Evolutionary conservation across 1,140 invertebrate genomes (phyloP), one percentile per base, ranked within the genome.

Genomic region (Caenorhabditis remanei): DNA sequence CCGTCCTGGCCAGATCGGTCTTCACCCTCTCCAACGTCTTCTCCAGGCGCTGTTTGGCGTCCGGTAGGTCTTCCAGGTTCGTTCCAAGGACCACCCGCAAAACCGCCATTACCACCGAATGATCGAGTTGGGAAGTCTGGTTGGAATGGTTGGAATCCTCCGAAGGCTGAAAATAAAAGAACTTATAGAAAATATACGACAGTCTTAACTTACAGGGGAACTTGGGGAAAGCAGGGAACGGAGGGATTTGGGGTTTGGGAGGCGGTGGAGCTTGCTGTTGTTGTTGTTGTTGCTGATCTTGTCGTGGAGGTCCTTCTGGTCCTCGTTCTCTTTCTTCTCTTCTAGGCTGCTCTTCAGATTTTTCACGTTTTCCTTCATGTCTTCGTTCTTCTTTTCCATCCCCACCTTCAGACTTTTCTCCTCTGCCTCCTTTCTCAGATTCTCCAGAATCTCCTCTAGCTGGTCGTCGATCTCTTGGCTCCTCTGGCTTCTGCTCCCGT

Each of bases 61-160:
- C 71, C 71, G 71, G 71, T 4, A 79, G 71, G 11, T 79, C 71
- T 53, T 79, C 71, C 71, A 79, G 71, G n/a, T 79, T 41, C n/a
- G 71, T 79, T 79, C 71, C 71, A 79, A 79, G 71, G 71, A 79
- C 71, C 71, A 79, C 71, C 46, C 71, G 71, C 21, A 79, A 79
- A 79, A 79, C 71, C 71, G 71, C 71, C 71, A 79, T 79, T 79
- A 79, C 71, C 46, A 79, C 71, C 71, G 71, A 79, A 50, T 79
- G 46, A 50, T 79, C 71, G 71, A 50, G 71, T 79, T 48, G 71
- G 71, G 46, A 79, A 79, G 71, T 79, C 71, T 79, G 71, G 71
- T 50, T 79, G 71, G 71, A 79, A 79, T 21, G 71, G 71, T 32
- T 79, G 46, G 71, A 79, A 79, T 53, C 71, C 71, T 50, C 71